Base-by-base conservation (phyloP, 1,140 invertebrate species). In the Colletes latitarsis region DNA sequence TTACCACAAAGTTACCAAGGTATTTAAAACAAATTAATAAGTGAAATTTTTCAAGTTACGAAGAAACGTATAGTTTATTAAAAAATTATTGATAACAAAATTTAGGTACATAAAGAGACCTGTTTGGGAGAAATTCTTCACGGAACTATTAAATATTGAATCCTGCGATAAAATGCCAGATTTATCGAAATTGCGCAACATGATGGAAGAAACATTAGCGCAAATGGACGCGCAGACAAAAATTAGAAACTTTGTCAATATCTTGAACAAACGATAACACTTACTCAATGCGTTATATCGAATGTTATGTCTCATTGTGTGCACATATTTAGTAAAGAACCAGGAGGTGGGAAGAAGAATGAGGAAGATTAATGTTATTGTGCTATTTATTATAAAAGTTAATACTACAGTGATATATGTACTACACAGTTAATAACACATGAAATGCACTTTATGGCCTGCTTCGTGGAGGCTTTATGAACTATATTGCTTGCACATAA, bases 131-230 rank as follows among this genome's bases (percentile, higher is more conserved):
- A 94, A 93, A 75, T 94, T 96, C 85, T 96, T 96, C 83, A 94
- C 94, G 1, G 94, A 95, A 46, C 88, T 96, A 67, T 90, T 96
- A 60, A 96, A 96, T 90, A 93, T 96, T n/a, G 94, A 95, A 72
- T 96, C 96, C 63, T 96, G 95, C 82, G 94, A 94, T 39, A 95
- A 94, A 82, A 93, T 96, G 90, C 96, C 96, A 0, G 95, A 96
- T 89, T 90, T 96, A 68, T 93, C 95, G 81, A 94, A 95, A 84
- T 90, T 96, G 69, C 94, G 95, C 52, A 94, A 94, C 66, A 90
- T 94, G 77, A 94, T 96, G 77, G 95, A 96, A 77, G 95, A 94
- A 83, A 94, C 94, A 6, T 85, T 96, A 66, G 86, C 89, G 10
- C 86, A 91, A 64, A 86, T 91, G 58, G 91, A 90, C 21, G 57